Percentiles rank a stretch among this genome's conserved stretches.
phyloP scores from a whole-genome alignment of 2,888 invertebrate species.

The Mellilla xanthometata region DNA sequence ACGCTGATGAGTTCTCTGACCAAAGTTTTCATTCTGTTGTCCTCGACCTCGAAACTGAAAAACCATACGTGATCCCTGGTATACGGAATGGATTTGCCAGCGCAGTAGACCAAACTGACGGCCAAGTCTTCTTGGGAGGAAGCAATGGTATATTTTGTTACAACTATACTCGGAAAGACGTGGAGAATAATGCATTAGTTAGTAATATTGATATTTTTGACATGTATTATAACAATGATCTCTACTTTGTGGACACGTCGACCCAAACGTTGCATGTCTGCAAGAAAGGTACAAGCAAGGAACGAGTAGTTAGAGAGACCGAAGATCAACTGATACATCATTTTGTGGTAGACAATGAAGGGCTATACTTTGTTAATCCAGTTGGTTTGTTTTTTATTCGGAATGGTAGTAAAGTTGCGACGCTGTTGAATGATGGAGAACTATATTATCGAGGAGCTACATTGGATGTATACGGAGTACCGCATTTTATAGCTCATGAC shows the following conservation, averaged over 20 bases:
- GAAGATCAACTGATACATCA: constrained; percentile 50
- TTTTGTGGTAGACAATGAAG: constrained; percentile 46
- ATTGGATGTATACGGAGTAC: constrained; percentile 42
- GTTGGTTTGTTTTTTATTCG: constrained; percentile 45
- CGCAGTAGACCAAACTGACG: constrained; percentile 50
- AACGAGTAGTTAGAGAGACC: constrained; percentile 35
- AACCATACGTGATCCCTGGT: constrained; percentile 45
- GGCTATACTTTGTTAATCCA: constrained; percentile 50
- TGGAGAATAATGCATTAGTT: constrained; percentile 44
- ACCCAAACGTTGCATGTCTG: constrained; percentile 47
- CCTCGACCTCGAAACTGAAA: constrained; percentile 47
- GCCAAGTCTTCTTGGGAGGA: constrained; percentile 55
- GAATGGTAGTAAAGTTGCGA: constrained; percentile 37
- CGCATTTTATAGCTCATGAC: constrained; percentile 51
- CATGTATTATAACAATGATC: constrained; percentile 49
- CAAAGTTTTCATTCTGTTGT: constrained; percentile 60
- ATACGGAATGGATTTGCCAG: constrained; percentile 62
- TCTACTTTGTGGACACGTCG: constrained; percentile 57
- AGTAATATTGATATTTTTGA: constrained; percentile 53
- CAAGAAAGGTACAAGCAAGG: constrained; percentile 35
- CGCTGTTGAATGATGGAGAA: constrained; percentile 37
- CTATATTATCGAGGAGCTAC: constrained; percentile 51
- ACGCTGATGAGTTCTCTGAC: constrained; percentile 59
- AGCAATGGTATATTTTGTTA: constrained; percentile 60
- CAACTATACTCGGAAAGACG: constrained; percentile 43